Percentiles rank a stretch among this genome's conserved stretches.
Evolutionary conservation across 2,797 vertebrate genomes (phyloP).

Genomic region (Sebastes iracundus): DNA sequence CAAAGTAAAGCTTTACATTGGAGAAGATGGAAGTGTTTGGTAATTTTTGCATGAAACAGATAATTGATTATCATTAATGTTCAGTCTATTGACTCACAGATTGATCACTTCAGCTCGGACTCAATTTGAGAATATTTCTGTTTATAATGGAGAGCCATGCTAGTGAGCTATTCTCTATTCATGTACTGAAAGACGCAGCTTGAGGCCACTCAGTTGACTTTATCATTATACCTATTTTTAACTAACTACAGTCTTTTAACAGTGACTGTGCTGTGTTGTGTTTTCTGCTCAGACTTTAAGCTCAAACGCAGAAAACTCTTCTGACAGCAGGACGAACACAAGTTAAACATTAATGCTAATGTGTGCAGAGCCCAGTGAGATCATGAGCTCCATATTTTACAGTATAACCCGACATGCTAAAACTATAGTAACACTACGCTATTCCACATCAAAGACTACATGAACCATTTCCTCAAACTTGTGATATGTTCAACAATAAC

Average conservation of each 20-base stretch:
- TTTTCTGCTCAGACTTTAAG: not conserved
- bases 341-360: constrained; percentile 9
- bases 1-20: not conserved
- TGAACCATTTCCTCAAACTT: constrained; percentile 1
- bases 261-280: not conserved
- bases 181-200: not conserved
- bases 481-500: not conserved
- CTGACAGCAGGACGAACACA: not conserved
- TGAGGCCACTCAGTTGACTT: constrained; percentile 1
- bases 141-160: not conserved
- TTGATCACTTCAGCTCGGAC: not conserved
- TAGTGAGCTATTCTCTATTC: not conserved
- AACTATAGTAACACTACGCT: not conserved
- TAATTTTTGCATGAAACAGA: not conserved
- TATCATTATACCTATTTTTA: not conserved
- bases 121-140: not conserved
- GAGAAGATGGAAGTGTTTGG: not conserved
- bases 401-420: constrained; percentile 11
- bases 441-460: not conserved
- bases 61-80: not conserved
- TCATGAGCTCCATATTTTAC: not conserved
- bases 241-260: not conserved
- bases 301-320: not conserved
- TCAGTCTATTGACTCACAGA: not conserved
- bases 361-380: not conserved